A percentile compares a stretch with the other conserved stretches of the same genome.
These are phyloP conservation scores for Nomada fabriciana DNA, from an alignment of 2,888 invertebrate species.

Conservation along the genomic window DNA sequence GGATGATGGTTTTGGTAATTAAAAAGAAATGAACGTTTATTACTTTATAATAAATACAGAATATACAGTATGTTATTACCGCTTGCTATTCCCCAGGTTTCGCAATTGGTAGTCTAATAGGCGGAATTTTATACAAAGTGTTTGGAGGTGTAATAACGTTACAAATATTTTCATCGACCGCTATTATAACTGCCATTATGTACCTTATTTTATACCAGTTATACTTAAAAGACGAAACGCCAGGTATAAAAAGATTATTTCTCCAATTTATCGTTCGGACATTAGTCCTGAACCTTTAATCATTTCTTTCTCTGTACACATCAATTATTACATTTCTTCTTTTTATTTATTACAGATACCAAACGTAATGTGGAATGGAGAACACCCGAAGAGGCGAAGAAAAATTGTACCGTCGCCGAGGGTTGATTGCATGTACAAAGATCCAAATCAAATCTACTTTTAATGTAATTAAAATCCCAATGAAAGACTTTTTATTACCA, in stretches of 20 bases:
- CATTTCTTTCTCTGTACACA: background rate
- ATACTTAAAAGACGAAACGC: conserved; percentile 79
- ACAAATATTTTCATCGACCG: conserved; percentile 85
- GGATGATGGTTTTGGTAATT: conserved; percentile 92
- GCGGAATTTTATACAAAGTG: conserved; percentile 89
- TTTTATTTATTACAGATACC: conserved; percentile 60
- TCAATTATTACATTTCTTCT: background rate
- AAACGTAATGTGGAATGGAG: conserved; percentile 74
- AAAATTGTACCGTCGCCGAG: conserved; percentile 64
- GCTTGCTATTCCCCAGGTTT: conserved; percentile 86
- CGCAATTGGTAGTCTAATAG: conserved; percentile 90
- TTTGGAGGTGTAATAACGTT: conserved; percentile 87
- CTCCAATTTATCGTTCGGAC: background rate
- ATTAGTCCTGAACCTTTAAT: background rate
- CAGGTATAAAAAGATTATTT: conserved; percentile 66
- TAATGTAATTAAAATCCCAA: background rate
- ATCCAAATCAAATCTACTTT: background rate
- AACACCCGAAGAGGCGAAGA: conserved; percentile 76
- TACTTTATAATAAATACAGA: background rate
- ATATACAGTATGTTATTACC: background rate
- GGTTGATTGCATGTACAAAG: conserved; percentile 1
- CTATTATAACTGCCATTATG: conserved; percentile 83
- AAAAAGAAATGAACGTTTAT: background rate
- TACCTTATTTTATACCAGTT: conserved; percentile 84
- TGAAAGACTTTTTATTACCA: background rate